Percentiles rank a stretch among this genome's conserved stretches.
phyloP scores from a whole-genome alignment of 2,113 vertebrate species.

The Callionymus lyra region DNA sequence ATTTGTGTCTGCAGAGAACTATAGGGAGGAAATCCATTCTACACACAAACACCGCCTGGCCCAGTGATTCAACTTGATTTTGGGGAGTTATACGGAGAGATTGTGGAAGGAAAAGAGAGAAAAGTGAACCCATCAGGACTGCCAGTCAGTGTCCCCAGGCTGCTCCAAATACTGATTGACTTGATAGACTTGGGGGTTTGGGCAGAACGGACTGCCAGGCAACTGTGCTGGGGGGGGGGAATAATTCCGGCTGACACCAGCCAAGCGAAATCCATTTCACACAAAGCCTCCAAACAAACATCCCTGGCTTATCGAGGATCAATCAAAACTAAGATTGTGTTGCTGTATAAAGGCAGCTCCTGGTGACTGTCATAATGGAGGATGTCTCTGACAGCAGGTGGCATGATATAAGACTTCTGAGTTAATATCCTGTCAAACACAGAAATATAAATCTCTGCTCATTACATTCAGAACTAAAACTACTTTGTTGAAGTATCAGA shows the following conservation, averaged over 20 bases:
- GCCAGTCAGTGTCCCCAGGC: slow-evolving; percentile 46
- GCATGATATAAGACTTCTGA: slow-evolving; percentile 7
- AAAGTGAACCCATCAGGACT: slow-evolving; percentile 39
- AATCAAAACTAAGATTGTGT: slow-evolving; percentile 32
- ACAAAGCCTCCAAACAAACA: slow-evolving; percentile 15
- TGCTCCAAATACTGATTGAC: slow-evolving; percentile 52
- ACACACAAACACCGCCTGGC: slow-evolving; percentile 1
- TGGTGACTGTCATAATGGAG: slow-evolving; percentile 15
- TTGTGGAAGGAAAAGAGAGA: slow-evolving; percentile 21
- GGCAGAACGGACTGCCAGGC: slow-evolving; percentile 32
- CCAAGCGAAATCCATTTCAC: slow-evolving; percentile 15
- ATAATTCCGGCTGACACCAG: slow-evolving; percentile 46
- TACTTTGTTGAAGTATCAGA: too few species aligned
- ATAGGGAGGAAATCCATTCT: slow-evolving; percentile 17
- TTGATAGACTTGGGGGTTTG: slow-evolving; percentile 47
- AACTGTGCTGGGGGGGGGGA: slow-evolving; percentile 26
- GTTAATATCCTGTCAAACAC: too few species aligned
- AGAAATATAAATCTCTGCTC: too few species aligned
- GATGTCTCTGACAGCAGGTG: slow-evolving; percentile 1
- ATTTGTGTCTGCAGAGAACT: background rate
- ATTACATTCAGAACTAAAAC: too few species aligned
- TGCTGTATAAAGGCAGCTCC: slow-evolving; percentile 21
- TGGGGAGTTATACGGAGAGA: slow-evolving; percentile 4
- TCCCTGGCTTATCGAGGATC: slow-evolving; percentile 22
- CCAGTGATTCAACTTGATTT: slow-evolving; percentile 13